phyloP scores from a whole-genome alignment of 2,797 vertebrate species.

The Champsocephalus gunnari region DNA sequence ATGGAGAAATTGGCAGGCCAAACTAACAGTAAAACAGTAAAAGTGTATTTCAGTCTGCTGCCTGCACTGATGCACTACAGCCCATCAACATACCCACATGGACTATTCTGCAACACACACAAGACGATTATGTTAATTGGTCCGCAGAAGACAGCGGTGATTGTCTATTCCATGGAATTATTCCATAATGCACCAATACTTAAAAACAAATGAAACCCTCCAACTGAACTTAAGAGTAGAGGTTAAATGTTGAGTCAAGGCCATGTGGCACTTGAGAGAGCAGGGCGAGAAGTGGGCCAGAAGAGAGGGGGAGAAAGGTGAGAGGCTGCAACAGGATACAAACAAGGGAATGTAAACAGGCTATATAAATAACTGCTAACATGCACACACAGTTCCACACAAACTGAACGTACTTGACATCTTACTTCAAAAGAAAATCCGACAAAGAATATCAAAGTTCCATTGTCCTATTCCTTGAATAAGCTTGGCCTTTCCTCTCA shows the following conservation, averaged over 20 bases:
- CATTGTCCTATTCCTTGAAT: slow-evolving; percentile 67
- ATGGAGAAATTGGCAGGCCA: slow-evolving; percentile 56
- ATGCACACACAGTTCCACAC: slow-evolving; percentile 33
- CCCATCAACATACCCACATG: neutral
- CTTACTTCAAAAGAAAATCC: slow-evolving; percentile 64
- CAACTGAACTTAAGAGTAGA: neutral
- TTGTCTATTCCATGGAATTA: slow-evolving; percentile 21
- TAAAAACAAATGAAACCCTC: neutral
- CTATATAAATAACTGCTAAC: slow-evolving; percentile 80
- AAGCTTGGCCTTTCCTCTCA: slow-evolving; percentile 44
- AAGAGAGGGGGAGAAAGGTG: slow-evolving; percentile 50
- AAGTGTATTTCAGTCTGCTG: slow-evolving; percentile 31
- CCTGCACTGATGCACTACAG: slow-evolving; percentile 28
- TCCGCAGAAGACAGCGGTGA: neutral
- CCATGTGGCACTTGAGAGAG: slow-evolving; percentile 23
- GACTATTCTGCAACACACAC: slow-evolving; percentile 1
- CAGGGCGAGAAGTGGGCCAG: slow-evolving; percentile 21
- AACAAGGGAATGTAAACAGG: slow-evolving; percentile 76
- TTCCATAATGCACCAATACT: neutral
- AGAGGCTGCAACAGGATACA: slow-evolving; percentile 72
- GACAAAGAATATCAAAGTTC: slow-evolving; percentile 62
- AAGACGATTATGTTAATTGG: slow-evolving; percentile 3
- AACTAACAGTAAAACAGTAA: slow-evolving; percentile 25
- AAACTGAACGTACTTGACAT: slow-evolving; percentile 29
- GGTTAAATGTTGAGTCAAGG: slow-evolving; percentile 23